Evolutionary conservation across 2,888 invertebrate species (phyloP).

Genomic region (Arenicola marina): DNA sequence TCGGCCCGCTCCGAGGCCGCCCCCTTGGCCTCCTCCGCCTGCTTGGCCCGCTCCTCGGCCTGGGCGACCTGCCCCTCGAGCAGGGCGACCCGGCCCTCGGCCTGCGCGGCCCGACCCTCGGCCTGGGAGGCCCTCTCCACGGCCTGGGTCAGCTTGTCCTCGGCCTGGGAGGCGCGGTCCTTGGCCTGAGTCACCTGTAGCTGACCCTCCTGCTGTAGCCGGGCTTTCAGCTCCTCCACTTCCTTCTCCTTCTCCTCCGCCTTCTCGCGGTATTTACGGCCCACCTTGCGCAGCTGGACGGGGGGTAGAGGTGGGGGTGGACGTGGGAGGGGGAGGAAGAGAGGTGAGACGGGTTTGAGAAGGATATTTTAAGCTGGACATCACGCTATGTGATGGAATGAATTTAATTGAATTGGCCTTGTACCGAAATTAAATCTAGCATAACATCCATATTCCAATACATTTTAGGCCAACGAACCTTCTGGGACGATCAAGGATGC

Average conservation of each 20-base stretch:
- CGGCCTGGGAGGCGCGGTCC: slow-evolving; percentile 17
- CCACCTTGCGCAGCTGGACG: slow-evolving; percentile 74
- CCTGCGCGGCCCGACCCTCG: too few relatives aligned
- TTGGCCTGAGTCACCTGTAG: slow-evolving; percentile 1
- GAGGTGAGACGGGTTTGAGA: neutral
- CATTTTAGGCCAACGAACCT: too few relatives aligned
- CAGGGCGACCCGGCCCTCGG: slow-evolving; percentile 17
- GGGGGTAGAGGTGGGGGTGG: too few relatives aligned
- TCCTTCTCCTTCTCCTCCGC: slow-evolving; percentile 70
- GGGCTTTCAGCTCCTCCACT: slow-evolving; percentile 22
- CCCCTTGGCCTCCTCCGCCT: slow-evolving; percentile 72
- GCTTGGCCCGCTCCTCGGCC: slow-evolving; percentile 39
- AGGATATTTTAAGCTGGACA: neutral
- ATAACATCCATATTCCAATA: too few relatives aligned
- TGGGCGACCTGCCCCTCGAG: slow-evolving; percentile 37
- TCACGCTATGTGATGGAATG: too few relatives aligned
- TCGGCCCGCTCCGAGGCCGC: slow-evolving; percentile 5
- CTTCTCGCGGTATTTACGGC: slow-evolving; percentile 89
- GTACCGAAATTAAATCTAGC: too few relatives aligned
- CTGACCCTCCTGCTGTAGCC: neutral
- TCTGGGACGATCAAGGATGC: too few relatives aligned
- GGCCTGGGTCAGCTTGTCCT: slow-evolving; percentile 56
- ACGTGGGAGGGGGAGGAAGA: too few relatives aligned
- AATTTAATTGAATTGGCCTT: too few relatives aligned
- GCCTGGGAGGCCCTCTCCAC: too few relatives aligned